A percentile compares a stretch with the other conserved stretches of the same genome.
Conservation (phyloP, 1,140 invertebrate species). For the Drusus annulatus region DNA sequence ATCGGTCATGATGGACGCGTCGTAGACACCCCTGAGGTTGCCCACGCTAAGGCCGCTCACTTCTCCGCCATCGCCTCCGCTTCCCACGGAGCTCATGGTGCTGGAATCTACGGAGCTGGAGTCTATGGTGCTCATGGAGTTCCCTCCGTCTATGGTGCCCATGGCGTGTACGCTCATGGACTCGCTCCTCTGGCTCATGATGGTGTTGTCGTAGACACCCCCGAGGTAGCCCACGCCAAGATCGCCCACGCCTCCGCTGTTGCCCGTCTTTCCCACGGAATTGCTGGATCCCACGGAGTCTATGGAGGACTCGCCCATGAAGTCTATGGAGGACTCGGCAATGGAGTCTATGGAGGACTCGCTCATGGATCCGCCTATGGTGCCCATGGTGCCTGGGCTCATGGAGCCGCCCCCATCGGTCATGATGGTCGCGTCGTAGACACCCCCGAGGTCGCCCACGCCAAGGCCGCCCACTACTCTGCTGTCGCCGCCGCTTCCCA, state of each 20-base stretch:
- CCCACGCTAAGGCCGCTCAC: constrained; percentile 69
- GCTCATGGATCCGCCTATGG: background rate
- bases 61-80: constrained; percentile 62
- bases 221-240: no score
- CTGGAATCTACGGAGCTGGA: no score
- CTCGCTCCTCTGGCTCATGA: no score
- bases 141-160: no score
- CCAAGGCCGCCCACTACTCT: constrained; percentile 50
- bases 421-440: constrained; percentile 36
- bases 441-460: constrained; percentile 60
- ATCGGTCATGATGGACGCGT: constrained; percentile 51
- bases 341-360: no score
- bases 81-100: no score
- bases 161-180: no score
- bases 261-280: no score
- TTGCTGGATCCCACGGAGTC: no score
- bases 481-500: constrained; percentile 64
- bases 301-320: constrained; percentile 57
- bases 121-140: background rate
- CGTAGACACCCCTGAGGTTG: constrained; percentile 67
- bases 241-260: no score
- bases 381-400: constrained; percentile 28
- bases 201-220: no score
- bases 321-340: constrained; percentile 26
- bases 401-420: constrained; percentile 56